Base-by-base conservation (phyloP, 2,113 vertebrate genomes). In the Eretmochelys imbricata region DNA sequence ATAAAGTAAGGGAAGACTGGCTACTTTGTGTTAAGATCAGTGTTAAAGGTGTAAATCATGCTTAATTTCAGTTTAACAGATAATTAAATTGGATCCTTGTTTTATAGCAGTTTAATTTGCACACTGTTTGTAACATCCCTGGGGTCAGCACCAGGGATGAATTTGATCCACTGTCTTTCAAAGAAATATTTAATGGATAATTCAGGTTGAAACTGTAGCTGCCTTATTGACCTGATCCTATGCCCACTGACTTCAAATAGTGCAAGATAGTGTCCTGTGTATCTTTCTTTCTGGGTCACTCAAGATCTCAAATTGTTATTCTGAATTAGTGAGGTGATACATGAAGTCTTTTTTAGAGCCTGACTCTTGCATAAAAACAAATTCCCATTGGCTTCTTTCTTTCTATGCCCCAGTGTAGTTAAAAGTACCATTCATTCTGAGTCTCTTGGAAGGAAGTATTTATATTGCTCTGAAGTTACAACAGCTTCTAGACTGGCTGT, bases 1-100 rank as follows among this genome's bases (percentile, higher is more conserved):
- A 78, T 48, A 7, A 27, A n/a, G 22, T 1, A 1, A 10, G 49
- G 42, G 59, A 51, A 25, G 8, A 5, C n/a, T 1, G 2, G 8
- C 42, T 6, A 1, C 8, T 10, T 48, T 24, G 49, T 50, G 1
- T 8, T 24, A 12, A 54, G n/a, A 38, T 24, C 3, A 8, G 11
- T 14, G 24, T 53, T 38, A 55, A 82, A 38, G 22, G 51, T n/a
- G 20, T 54, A 42, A 54, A 1, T 10, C 49, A 54, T n/a, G 65
- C 35, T 38, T 38, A 17, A 69, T 69, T 69, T 69, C 35, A 69
- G 65, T n/a, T 69, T 69, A n/a, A 69, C 51, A 9, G 51, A 11
- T 42, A 38, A 54, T 9, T n/a, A 82, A 42, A 69, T 35, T 54
- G 35, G 10, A n/a, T 46, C 78, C 31, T 31, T 80, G 16, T 19